Evolutionary conservation across 2,113 vertebrate species (phyloP), one percentile per base, ranked within the genome.

Genomic region (Cheirogaleus medius): DNA sequence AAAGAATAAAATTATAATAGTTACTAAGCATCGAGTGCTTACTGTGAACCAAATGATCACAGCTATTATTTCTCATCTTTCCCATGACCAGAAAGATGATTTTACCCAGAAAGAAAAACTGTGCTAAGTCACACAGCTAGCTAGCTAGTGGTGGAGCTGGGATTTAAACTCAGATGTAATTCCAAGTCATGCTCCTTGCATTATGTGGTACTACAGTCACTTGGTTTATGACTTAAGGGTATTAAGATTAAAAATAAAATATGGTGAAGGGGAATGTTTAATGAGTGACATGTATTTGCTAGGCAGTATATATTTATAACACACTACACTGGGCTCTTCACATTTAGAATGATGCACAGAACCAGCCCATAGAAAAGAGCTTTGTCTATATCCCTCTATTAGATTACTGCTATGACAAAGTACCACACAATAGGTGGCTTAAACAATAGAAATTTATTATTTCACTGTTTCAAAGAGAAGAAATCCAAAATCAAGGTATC

Each of bases 1-100:
- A 49, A 89, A 78, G 34, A 96, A 94, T 58, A 66, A 84, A 91
- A 92, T 54, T 89, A 69, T n/a, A 60, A 49, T 54, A 92, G 32
- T 91, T 77, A 73, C 60, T 56, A 69, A 93, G 20, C 42, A 54
- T 9, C 12, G 27, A 39, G 9, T 77, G 47, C 49, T 84, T 86
- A 63, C 2, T 17, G 20, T 29, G 0, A 77, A 52, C 76, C 69
- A 86, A 54, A 34, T 80, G 42, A 93, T 69, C 29, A 20, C 37
- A 83, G 20, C 23, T 60, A 86, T 78, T 52, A 44, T 58, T 96
- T 87, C 23, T 85, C 78, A 80, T 69, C 56, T 80, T 71, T 64
- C 58, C 37, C 56, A 44, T 60, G n/a, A 52, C 27, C 27, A 87
- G 20, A 66, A 90, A 93, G 42, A 77, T 47, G 12, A 11, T 74